These are phyloP conservation scores for Sebastes schlegelii DNA, from an alignment of 2,113 vertebrate species.

Conservation along the genomic window DNA sequence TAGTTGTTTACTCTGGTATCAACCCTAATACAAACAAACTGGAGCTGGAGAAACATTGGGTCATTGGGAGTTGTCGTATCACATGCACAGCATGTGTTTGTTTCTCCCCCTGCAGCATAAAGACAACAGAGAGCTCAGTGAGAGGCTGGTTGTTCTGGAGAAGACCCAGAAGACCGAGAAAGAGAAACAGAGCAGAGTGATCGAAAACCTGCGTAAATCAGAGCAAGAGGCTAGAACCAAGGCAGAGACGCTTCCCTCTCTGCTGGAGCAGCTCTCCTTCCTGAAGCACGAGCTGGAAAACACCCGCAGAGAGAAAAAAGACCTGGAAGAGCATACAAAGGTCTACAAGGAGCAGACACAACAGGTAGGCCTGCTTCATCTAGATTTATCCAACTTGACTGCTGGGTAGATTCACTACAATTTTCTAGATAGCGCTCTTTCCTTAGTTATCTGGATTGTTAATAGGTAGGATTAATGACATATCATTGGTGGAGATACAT, in stretches of 20 bases:
- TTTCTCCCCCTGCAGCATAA: constrained; percentile 85
- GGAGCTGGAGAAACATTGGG: background rate
- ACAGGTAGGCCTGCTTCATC: constrained; percentile 79
- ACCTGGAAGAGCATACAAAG: constrained; percentile 84
- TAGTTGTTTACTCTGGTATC: constrained; percentile 11
- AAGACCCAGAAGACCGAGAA: constrained; percentile 82
- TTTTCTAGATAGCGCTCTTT: background rate
- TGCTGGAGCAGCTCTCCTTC: constrained; percentile 91
- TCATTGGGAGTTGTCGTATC: constrained; percentile 66
- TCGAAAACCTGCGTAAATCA: constrained; percentile 86
- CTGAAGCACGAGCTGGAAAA: constrained; percentile 89
- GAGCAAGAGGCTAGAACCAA: constrained; percentile 88
- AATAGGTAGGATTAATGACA: background rate
- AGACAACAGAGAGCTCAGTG: constrained; percentile 91
- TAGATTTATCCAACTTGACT: background rate
- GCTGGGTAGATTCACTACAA: background rate
- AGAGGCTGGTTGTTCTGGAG: constrained; percentile 86
- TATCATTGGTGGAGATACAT: background rate
- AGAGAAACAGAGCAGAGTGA: constrained; percentile 87
- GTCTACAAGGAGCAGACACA: constrained; percentile 87
- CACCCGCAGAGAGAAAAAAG: constrained; percentile 86
- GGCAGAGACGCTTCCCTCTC: constrained; percentile 83
- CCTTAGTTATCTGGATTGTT: background rate
- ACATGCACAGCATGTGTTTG: constrained; percentile 76
- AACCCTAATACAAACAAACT: background rate